Conservation (phyloP, 1,140 invertebrate species). For the Euborellia annulipes region DNA sequence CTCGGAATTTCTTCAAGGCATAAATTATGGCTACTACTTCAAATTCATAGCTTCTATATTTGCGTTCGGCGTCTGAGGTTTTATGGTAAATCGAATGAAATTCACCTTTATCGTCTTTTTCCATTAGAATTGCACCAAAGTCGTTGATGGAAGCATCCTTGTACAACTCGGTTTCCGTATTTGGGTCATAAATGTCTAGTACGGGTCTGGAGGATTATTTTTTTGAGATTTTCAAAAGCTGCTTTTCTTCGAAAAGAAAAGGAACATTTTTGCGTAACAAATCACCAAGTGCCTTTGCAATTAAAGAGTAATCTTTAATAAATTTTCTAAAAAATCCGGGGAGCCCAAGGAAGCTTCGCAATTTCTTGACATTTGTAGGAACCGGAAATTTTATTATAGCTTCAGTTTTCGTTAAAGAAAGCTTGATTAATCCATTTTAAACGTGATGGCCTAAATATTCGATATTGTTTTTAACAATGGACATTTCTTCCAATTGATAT, state of each 20-base stretch:
- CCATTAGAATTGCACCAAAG: slow-evolving; percentile 20
- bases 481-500: slow-evolving; percentile 21
- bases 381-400: neutral
- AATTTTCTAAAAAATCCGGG: no score
- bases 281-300: neutral
- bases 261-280: neutral
- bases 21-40: neutral
- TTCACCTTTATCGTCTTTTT: slow-evolving; percentile 1
- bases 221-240: neutral
- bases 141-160: slow-evolving; percentile 17
- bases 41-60: no score
- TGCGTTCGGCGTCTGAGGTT: no score
- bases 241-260: neutral
- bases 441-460: slow-evolving; percentile 22
- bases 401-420: neutral
- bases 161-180: slow-evolving; percentile 11
- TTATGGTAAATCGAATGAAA: neutral
- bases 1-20: no score
- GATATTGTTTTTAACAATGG: slow-evolving; percentile 16
- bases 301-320: neutral
- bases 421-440: slow-evolving; percentile 5
- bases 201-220: neutral
- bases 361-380: neutral
- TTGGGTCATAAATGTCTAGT: neutral
- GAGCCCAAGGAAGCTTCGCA: neutral